A percentile compares a stretch with the other conserved stretches of the same genome.
These are phyloP conservation scores for Pilophorus perplexus DNA, from an alignment of 2,888 invertebrate species.

Conservation along the genomic window DNA sequence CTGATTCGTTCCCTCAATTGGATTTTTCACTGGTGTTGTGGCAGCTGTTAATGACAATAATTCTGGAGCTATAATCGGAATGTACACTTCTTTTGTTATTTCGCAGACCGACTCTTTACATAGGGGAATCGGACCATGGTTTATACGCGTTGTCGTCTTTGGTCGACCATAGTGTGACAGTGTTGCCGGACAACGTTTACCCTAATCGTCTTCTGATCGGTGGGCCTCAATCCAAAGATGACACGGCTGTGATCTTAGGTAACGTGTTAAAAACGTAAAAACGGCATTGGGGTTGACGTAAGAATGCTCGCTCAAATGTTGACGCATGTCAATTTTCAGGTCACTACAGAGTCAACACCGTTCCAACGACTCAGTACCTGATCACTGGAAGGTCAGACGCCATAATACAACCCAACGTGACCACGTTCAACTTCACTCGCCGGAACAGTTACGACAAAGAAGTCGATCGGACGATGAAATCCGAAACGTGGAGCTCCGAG, in stretches of 20 bases:
- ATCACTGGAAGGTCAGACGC: conserved; percentile 53
- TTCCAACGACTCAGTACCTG: conserved; percentile 53
- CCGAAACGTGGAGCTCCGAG: conserved; percentile 35
- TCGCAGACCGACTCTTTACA: conserved; percentile 83
- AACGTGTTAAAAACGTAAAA: background rate
- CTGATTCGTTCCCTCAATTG: no score
- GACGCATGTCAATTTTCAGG: no score
- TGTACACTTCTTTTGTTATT: no score
- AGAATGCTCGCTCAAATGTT: no score
- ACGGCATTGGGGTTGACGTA: no score
- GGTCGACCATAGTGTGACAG: conserved; percentile 67
- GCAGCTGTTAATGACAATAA: no score
- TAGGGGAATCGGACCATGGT: conserved; percentile 84
- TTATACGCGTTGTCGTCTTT: conserved; percentile 89
- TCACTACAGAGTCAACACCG: conserved; percentile 70
- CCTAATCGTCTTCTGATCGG: conserved; percentile 70
- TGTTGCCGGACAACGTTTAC: conserved; percentile 52
- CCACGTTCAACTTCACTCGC: conserved; percentile 51
- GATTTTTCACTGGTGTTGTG: no score
- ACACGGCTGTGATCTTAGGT: conserved; percentile 47
- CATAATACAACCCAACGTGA: conserved; percentile 55
- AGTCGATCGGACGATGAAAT: conserved; percentile 12
- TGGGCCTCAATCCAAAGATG: conserved; percentile 60
- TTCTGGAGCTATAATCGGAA: no score
- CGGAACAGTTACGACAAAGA: background rate